These are phyloP conservation scores for Pristionchus japonicus DNA, from an alignment of 2,888 invertebrate genomes.

Conservation along the genomic window DNA sequence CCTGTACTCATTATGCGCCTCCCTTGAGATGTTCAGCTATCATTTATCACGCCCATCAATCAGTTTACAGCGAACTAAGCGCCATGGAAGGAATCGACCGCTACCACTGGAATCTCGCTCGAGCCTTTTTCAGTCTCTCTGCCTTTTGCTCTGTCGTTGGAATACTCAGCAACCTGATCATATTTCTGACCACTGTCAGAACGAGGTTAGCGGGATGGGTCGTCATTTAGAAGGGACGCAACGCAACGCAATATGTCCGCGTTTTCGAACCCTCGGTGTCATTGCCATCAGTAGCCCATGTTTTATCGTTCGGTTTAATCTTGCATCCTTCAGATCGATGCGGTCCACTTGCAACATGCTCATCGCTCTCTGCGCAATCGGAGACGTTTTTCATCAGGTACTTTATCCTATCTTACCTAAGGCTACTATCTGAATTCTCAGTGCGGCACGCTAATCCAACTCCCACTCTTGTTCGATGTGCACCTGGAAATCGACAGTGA, in stretches of 20 bases:
- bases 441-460: neutral
- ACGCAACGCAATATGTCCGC: too few relatives aligned
- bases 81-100: neutral
- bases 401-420: too few relatives aligned
- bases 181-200: neutral
- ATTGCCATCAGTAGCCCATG: too few relatives aligned
- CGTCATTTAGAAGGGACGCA: too few relatives aligned
- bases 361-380: neutral
- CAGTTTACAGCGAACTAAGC: too few relatives aligned
- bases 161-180: neutral
- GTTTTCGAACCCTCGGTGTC: too few relatives aligned
- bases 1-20: too few relatives aligned
- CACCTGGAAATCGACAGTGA: neutral
- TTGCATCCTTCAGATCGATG: neutral
- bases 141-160: neutral
- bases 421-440: neutral
- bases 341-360: neutral
- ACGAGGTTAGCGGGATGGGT: neutral
- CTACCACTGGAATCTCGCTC: neutral
- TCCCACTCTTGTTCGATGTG: neutral
- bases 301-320: too few relatives aligned
- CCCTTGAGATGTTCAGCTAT: too few relatives aligned
- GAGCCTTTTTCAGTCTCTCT: neutral
- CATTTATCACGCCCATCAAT: too few relatives aligned
- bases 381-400: neutral